Base-by-base conservation (phyloP, 2,888 invertebrate species). In the Autographa pulchrina region DNA sequence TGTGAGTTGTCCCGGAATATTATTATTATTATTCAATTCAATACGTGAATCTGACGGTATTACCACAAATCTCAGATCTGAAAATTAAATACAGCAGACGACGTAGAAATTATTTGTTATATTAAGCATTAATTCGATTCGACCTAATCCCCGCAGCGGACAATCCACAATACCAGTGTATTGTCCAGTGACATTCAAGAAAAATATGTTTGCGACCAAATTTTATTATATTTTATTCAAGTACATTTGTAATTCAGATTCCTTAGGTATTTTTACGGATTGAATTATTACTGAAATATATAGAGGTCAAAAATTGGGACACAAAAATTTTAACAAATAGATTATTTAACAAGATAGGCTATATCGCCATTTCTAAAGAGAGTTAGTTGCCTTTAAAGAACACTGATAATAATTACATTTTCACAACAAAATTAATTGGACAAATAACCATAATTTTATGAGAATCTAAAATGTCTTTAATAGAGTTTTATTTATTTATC, bases 61-160 rank as follows among this genome's bases (percentile, higher is more conserved):
- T n/a, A 14, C 48, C n/a, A 43, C 9, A 54, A 54, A 20, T 56
- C 20, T 25, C 5, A 13, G 54, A 56, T 20, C 13, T 56, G 13
- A 14, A 48, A 48, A 48, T 48, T n/a, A 48, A 48, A 48, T 14
- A 16, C 56, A 16, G 20, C 38, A 8, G 20, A 54, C 32, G 32
- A 20, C 35, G 7, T 20, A 20, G 8, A 54, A 35, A 20, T 56
- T 56, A 64, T 54, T 64, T 56, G 38, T 16, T 48, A 52, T 32
- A 66, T 52, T 20, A 35, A 61, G 1, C 20, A 66, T 60, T 60
- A 52, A 52, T 66, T 61, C 35, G 13, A 60, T 52, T 60, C 14
- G 60, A 56, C 9, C 35, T 52, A 66, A 60, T 25, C 52, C 66
- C 60, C 18, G 31, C 18, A 16, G 59, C 32, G n/a, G 31, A 58